phyloP scores from a whole-genome alignment of 2,113 vertebrate genomes.

The Aegithalos caudatus region DNA sequence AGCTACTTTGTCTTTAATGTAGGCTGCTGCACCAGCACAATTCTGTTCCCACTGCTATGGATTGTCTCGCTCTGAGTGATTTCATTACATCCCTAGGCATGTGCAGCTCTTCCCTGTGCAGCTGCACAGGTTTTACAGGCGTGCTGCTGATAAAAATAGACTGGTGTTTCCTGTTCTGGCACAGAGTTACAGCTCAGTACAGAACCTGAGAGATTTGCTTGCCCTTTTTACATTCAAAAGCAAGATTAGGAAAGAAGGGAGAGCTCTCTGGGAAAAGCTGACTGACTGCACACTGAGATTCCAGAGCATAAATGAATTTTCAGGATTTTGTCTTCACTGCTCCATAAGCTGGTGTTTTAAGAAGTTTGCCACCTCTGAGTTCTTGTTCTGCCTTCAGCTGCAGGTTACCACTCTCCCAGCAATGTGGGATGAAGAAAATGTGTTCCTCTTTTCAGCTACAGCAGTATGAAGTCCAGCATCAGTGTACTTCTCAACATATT shows the following conservation, averaged over 20 bases:
- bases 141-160: not conserved
- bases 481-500: not conserved
- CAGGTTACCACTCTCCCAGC: not conserved
- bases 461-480: not conserved
- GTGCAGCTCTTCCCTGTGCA: not conserved
- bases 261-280: not conserved
- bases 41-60: not conserved
- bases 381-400: not conserved
- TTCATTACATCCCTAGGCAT: not conserved
- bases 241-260: not conserved
- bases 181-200: not conserved
- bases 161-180: not conserved
- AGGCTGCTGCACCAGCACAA: not conserved
- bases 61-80: not conserved
- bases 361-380: not conserved
- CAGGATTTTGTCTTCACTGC: not conserved
- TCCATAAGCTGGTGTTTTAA: not conserved
- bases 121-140: not conserved
- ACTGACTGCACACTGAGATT: not conserved
- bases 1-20: not conserved
- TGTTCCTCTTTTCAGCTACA: not conserved
- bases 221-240: not conserved
- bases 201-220: not conserved
- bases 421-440: not conserved
- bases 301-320: not conserved